Conservation (phyloP, 2,888 invertebrate genomes). For the Ennomos quercinarius region DNA sequence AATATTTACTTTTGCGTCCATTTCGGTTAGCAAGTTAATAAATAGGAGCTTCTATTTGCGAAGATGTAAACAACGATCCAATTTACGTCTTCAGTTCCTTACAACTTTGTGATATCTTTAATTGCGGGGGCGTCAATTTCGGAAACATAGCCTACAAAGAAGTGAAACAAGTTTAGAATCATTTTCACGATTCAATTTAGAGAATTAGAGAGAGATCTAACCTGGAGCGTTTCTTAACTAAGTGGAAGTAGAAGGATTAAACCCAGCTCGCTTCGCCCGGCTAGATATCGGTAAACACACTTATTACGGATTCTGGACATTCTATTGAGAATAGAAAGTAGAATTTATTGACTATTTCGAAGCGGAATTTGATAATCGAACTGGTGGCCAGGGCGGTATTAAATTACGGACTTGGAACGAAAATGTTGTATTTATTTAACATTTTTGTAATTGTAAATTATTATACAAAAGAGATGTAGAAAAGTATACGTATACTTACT, state of each 20-base stretch:
- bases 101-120: conserved; percentile 23
- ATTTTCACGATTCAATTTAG: conserved; percentile 49
- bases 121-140: conserved; percentile 23
- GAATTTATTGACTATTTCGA: conserved; percentile 19
- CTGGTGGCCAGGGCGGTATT: not conserved
- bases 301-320: conserved; percentile 38
- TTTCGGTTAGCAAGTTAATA: conserved; percentile 8
- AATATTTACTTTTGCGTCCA: conserved; percentile 1
- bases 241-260: conserved; percentile 42
- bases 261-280: conserved; percentile 26
- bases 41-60: conserved; percentile 6
- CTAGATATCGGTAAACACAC: conserved; percentile 36
- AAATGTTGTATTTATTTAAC: not conserved
- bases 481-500: no score
- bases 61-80: conserved; percentile 15
- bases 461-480: no score
- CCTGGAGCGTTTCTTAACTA: conserved; percentile 47
- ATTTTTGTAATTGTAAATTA: no score
- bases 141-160: conserved; percentile 24
- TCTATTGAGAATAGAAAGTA: conserved; percentile 22
- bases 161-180: conserved; percentile 38
- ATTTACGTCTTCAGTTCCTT: conserved; percentile 9
- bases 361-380: conserved; percentile 17
- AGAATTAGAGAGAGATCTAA: conserved; percentile 40
- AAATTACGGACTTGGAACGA: conserved; percentile 11